These are phyloP conservation scores for Apistogramma diplotaenia DNA, from an alignment of 2,113 vertebrate genomes.

Conservation along the genomic window DNA sequence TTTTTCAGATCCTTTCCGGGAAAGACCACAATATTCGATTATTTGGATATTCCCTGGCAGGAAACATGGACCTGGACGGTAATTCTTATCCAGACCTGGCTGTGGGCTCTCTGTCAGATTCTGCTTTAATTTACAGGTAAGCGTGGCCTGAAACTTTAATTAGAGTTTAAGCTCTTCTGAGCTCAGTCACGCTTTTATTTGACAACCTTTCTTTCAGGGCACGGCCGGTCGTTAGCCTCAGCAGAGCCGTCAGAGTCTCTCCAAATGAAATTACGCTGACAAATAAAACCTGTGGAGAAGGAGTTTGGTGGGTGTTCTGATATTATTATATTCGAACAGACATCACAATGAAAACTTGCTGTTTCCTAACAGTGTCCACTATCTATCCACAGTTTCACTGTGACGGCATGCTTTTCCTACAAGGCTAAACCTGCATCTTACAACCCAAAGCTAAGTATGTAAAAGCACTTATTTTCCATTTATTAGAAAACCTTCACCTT, in stretches of 20 bases:
- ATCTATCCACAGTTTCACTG: conserved; percentile 80
- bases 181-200: not conserved
- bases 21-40: conserved; percentile 72
- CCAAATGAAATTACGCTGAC: conserved; percentile 79
- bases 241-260: conserved; percentile 79
- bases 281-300: conserved; percentile 75
- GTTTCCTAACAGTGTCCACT: not conserved
- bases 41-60: conserved; percentile 95
- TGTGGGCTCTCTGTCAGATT: conserved; percentile 91
- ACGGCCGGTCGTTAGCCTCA: conserved; percentile 87
- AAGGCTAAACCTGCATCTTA: conserved; percentile 82
- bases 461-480: not conserved
- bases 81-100: conserved; percentile 95
- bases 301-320: conserved; percentile 81
- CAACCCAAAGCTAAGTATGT: conserved; percentile 88
- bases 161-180: not conserved
- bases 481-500: not conserved
- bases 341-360: not conserved
- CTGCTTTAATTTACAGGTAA: conserved; percentile 89
- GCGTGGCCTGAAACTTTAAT: not conserved
- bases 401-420: conserved; percentile 88
- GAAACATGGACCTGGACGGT: conserved; percentile 92
- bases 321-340: not conserved
- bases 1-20: conserved; percentile 85
- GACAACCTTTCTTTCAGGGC: conserved; percentile 76